These are phyloP conservation scores for Pyrocephalus nanus DNA, from an alignment of 2,797 vertebrate genomes.

Conservation along the genomic window DNA sequence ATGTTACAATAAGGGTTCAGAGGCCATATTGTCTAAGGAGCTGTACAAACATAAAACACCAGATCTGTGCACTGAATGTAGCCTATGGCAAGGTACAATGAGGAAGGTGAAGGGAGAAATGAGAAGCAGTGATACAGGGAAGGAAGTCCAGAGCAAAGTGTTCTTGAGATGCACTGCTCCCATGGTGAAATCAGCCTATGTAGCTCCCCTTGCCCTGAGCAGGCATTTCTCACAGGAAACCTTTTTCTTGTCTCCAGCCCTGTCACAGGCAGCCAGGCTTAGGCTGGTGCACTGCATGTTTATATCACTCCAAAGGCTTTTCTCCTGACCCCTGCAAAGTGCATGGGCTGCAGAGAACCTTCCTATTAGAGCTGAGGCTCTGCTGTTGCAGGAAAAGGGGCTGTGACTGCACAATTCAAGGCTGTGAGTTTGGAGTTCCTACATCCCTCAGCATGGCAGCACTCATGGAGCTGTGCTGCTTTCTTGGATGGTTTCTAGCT, in stretches of 20 bases:
- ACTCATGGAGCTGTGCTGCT: background rate
- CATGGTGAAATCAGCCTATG: background rate
- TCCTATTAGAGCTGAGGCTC: background rate
- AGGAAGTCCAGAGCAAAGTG: background rate
- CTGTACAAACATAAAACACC: background rate
- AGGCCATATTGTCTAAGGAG: background rate
- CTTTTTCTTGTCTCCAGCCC: background rate
- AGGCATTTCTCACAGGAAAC: background rate
- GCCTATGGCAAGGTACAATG: background rate
- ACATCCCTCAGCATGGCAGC: background rate
- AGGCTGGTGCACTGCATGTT: accelerated
- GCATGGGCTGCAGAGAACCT: background rate
- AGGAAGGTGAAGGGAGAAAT: background rate
- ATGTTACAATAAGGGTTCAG: background rate
- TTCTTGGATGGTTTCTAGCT: background rate
- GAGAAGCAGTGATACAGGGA: background rate
- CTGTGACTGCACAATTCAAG: background rate
- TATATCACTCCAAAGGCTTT: background rate
- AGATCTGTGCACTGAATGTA: background rate
- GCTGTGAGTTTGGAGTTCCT: background rate
- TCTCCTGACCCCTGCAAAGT: background rate
- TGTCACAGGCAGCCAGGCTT: background rate
- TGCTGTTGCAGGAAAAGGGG: background rate
- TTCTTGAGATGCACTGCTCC: background rate
- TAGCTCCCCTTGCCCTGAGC: background rate